phyloP scores from a whole-genome alignment of 1,140 invertebrate species.

The Eciton burchellii region DNA sequence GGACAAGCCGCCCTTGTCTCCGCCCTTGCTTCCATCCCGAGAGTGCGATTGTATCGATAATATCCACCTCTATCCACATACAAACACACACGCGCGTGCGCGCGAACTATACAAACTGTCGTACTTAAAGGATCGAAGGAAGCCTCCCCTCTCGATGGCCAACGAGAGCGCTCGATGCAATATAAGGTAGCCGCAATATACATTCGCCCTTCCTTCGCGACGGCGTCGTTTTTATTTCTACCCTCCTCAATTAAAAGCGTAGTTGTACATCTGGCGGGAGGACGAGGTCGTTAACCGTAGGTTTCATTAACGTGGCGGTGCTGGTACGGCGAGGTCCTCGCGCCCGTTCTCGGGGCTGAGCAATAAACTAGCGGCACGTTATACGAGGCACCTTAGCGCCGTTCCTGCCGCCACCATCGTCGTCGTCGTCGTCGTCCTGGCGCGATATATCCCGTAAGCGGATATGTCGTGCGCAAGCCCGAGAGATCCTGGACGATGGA shows the following conservation, averaged over 20 bases:
- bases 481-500: slow-evolving; percentile 75
- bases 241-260: slow-evolving; percentile 46
- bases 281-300: slow-evolving; percentile 33
- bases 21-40: too few species aligned
- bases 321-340: slow-evolving; percentile 48
- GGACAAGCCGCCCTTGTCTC: too few species aligned
- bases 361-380: slow-evolving; percentile 73
- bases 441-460: slow-evolving; percentile 73
- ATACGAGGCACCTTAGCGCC: slow-evolving; percentile 70
- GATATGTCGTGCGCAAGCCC: slow-evolving; percentile 73
- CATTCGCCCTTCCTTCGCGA: not conserved
- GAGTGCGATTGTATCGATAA: too few species aligned
- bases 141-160: too few species aligned
- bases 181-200: not conserved
- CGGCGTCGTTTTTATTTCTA: slow-evolving; percentile 1
- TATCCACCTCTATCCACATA: too few species aligned
- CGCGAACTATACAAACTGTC: too few species aligned
- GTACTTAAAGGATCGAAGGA: too few species aligned
- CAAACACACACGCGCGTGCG: too few species aligned
- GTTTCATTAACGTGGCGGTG: slow-evolving; percentile 68
- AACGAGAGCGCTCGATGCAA: not conserved
- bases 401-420: slow-evolving; percentile 9
- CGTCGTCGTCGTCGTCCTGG: slow-evolving; percentile 44
- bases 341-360: slow-evolving; percentile 46
- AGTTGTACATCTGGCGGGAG: not conserved